Conservation (phyloP, 1,140 invertebrate genomes). For the Papilio aristodemus region DNA sequence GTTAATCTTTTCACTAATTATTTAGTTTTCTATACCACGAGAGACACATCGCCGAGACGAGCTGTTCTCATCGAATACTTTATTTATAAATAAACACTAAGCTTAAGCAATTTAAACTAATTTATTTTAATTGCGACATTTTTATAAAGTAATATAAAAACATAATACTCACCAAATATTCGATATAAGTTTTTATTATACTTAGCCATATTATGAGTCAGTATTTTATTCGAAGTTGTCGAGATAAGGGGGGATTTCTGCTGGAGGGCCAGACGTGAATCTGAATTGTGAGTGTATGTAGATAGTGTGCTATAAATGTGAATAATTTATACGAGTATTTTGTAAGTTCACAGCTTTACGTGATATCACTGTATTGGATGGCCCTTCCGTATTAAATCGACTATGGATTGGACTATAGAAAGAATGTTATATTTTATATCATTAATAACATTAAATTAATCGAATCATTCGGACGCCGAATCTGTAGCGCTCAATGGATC, state of each 20-base stretch:
- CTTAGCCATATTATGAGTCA: slow-evolving; percentile 78
- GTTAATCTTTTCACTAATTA: slow-evolving; percentile 30
- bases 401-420: slow-evolving; percentile 61
- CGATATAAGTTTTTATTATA: slow-evolving; percentile 78
- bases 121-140: slow-evolving; percentile 68
- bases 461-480: slow-evolving; percentile 63
- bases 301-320: slow-evolving; percentile 80
- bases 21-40: slow-evolving; percentile 26
- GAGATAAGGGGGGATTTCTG: slow-evolving; percentile 67
- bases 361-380: slow-evolving; percentile 68
- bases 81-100: slow-evolving; percentile 69
- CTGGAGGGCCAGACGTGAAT: slow-evolving; percentile 66
- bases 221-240: slow-evolving; percentile 77
- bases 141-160: slow-evolving; percentile 67
- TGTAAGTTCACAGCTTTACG: slow-evolving; percentile 79
- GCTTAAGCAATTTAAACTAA: slow-evolving; percentile 69
- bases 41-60: slow-evolving; percentile 40
- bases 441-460: slow-evolving; percentile 61
- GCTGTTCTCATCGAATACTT: slow-evolving; percentile 73
- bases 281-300: slow-evolving; percentile 73
- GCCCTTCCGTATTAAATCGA: slow-evolving; percentile 68
- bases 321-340: slow-evolving; percentile 80
- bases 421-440: slow-evolving; percentile 78
- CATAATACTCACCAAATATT: slow-evolving; percentile 78
- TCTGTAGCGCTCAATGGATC: slow-evolving; percentile 71